Evolutionary conservation across 2,113 vertebrate genomes (phyloP).

Genomic region (Caranx ignobilis): DNA sequence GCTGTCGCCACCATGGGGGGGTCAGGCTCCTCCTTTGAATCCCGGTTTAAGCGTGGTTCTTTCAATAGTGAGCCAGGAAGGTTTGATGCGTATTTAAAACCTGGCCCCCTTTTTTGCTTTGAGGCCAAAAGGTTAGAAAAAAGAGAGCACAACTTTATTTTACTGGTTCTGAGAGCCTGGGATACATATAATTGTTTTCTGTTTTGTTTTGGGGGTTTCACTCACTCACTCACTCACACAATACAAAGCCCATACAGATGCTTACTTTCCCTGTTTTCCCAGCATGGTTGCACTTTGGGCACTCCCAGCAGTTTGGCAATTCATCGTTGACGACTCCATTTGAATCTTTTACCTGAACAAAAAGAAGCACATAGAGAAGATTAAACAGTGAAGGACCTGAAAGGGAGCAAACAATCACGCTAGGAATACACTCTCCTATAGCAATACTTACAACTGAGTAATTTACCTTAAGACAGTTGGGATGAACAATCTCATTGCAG

Average conservation of each 20-base stretch:
- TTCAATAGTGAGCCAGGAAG: slow-evolving; percentile 95
- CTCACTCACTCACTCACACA: neutral
- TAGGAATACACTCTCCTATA: neutral
- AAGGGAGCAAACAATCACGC: neutral
- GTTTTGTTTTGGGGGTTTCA: too few relatives aligned
- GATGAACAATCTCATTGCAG: slow-evolving; percentile 98
- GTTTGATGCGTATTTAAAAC: slow-evolving; percentile 98
- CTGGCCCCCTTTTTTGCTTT: slow-evolving; percentile 99
- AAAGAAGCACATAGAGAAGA: neutral
- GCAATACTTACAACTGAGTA: neutral
- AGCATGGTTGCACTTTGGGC: slow-evolving; percentile 97
- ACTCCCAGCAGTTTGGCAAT: slow-evolving; percentile 99
- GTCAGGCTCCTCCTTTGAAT: slow-evolving; percentile 91
- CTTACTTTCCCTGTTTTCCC: slow-evolving; percentile 99
- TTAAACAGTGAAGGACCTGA: neutral
- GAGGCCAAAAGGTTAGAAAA: slow-evolving; percentile 90
- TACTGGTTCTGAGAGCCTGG: slow-evolving; percentile 68
- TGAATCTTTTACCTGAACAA: slow-evolving; percentile 91
- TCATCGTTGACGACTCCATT: slow-evolving; percentile 96
- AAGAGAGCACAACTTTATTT: slow-evolving; percentile 90
- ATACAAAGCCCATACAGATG: slow-evolving; percentile 67
- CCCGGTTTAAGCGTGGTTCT: slow-evolving; percentile 90
- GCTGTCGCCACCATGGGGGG: slow-evolving; percentile 47
- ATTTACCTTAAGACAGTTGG: slow-evolving; percentile 95
- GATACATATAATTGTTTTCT: neutral